Evolutionary conservation across 2,888 invertebrate genomes (phyloP), one percentile per base, ranked within the genome.

Genomic region (Amphipoea oculea): DNA sequence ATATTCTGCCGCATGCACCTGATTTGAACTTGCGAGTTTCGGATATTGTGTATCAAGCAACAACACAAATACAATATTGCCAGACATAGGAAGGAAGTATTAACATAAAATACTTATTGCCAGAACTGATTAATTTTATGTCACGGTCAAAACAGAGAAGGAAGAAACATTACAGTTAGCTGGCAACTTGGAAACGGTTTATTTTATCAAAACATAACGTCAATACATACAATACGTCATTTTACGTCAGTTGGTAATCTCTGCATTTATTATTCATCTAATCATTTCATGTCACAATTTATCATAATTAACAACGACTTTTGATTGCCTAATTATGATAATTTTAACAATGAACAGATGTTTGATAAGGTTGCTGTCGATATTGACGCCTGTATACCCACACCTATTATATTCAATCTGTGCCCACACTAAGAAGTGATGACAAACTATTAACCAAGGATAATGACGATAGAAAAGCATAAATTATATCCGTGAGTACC

Each of bases 251-350:
- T 23, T 79, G n/a, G 51, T 84, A 73, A 86, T 89, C 73, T 76
- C 65, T 78, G 66, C 72, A 82, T 81, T 73, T 76, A 63, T 75
- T 76, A 80, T 62, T 80, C 66, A 82, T 76, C 40, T 73, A 83
- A 77, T 79, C 75, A 79, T 63, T 42, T 72, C 67, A 79, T 72
- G 73, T 71, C 65, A 48, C 73, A 60, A 86, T 84, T 77, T 81
- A 82, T 84, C 80, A 89, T 84, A 82, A 86, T 82, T 83, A 81
- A 81, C 66, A 60, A 62, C 40, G 74, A 84, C 72, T 78, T 66
- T 79, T 83, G 76, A 84, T 83, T 73, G 36, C 57, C 11, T 79
- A 40, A 81, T 85, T 79, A 86, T 83, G 78, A 84, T 88, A 87
- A 86, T 75, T 81, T 73, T 82, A 23, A 71, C 78, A 87, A 75